Conservation (phyloP, 2,888 invertebrate species). For the Beris morrisii region DNA sequence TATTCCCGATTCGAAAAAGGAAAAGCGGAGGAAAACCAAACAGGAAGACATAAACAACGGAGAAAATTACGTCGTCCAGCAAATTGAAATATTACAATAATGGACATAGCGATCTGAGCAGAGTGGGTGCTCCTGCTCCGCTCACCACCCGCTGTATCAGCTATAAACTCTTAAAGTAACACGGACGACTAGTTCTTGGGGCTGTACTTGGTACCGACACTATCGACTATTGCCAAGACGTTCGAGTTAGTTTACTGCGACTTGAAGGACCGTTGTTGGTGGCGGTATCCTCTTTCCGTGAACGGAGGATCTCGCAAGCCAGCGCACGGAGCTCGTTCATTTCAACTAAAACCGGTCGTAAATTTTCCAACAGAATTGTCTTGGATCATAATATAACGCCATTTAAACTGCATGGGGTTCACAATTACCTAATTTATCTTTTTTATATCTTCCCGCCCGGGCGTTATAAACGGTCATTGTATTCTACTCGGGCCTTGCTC, state of each 20-base stretch:
- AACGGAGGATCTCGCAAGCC: slow-evolving; percentile 19
- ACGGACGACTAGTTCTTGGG: slow-evolving; percentile 11
- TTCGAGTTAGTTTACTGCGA: not conserved
- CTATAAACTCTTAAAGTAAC: too few species aligned
- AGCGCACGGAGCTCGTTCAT: slow-evolving; percentile 30
- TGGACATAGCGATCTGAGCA: slow-evolving; percentile 12
- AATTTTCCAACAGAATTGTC: slow-evolving; percentile 37
- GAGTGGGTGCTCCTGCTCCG: slow-evolving; percentile 11
- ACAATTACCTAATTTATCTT: slow-evolving; percentile 48
- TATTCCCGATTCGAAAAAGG: slow-evolving; percentile 18
- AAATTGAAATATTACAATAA: slow-evolving; percentile 37
- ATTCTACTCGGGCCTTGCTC: not conserved
- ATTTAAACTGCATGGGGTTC: slow-evolving; percentile 47
- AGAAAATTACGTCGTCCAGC: slow-evolving; percentile 35
- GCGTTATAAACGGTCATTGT: not conserved
- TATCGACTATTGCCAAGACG: not conserved
- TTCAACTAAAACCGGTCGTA: slow-evolving; percentile 34
- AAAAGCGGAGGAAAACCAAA: slow-evolving; percentile 1
- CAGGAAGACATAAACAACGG: slow-evolving; percentile 36
- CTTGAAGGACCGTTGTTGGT: too few species aligned
- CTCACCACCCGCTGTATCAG: too few species aligned
- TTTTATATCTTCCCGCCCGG: slow-evolving; percentile 33
- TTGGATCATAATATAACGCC: slow-evolving; percentile 45
- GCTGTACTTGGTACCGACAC: slow-evolving; percentile 1
- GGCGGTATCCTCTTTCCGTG: too few species aligned